Percentiles rank a stretch among this genome's conserved stretches.
These are phyloP conservation scores for Gymnobelideus leadbeateri DNA, from an alignment of 2,113 vertebrate species.

Conservation along the genomic window DNA sequence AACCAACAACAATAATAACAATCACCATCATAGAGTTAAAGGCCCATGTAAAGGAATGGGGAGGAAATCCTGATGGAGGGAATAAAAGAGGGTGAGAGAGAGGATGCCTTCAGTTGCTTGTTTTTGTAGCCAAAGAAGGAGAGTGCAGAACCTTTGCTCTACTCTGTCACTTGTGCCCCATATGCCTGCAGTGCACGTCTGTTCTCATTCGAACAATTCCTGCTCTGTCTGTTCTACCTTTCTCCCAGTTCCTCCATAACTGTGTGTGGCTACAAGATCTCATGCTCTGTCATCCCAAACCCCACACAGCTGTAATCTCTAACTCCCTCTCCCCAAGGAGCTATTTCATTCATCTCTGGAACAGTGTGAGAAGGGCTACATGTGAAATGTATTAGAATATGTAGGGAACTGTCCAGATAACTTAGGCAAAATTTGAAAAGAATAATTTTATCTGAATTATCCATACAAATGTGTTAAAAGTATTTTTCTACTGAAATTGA, in stretches of 20 bases:
- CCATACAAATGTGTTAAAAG: neutral
- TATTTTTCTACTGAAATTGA: neutral
- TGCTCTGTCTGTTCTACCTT: neutral
- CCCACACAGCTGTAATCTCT: neutral
- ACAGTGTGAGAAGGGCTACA: neutral
- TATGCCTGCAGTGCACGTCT: neutral
- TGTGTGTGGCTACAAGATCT: neutral
- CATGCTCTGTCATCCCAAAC: neutral
- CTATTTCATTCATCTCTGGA: neutral
- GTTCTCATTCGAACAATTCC: neutral
- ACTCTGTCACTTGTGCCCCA: neutral
- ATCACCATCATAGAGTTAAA: neutral
- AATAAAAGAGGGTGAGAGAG: neutral
- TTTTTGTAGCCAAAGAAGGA: neutral
- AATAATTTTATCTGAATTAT: constrained; percentile 5
- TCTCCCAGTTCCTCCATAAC: neutral
- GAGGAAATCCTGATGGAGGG: neutral
- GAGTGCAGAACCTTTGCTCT: neutral
- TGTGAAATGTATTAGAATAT: neutral
- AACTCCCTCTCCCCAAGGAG: neutral
- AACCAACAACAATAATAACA: neutral
- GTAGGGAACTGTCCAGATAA: neutral
- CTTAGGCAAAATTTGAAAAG: neutral
- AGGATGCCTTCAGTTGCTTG: neutral
- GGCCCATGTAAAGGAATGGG: neutral